phyloP scores from a whole-genome alignment of 2,113 vertebrate species.

The Cinclus mexicanus region DNA sequence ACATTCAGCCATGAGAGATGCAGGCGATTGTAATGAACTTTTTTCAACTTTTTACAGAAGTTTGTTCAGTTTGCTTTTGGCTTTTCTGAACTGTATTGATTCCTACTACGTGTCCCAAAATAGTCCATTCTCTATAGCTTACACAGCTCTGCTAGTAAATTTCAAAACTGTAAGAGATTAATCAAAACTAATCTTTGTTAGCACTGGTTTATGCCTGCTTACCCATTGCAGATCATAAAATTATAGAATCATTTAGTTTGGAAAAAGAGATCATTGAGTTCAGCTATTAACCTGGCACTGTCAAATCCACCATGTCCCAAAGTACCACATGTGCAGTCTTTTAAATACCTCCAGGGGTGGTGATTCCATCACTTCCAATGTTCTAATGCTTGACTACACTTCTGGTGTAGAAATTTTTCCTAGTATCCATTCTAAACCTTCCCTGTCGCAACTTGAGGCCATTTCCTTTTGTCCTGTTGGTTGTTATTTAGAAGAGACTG shows the following conservation, averaged over 20 bases:
- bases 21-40: neutral
- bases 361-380: neutral
- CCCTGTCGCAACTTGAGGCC: neutral
- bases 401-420: neutral
- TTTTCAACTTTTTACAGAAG: neutral
- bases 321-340: neutral
- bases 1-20: neutral
- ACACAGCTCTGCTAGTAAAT: neutral
- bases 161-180: neutral
- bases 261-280: neutral
- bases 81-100: neutral
- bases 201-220: neutral
- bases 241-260: neutral
- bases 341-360: neutral
- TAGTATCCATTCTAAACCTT: neutral
- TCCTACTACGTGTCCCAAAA: accelerated
- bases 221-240: neutral
- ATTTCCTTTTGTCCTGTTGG: neutral
- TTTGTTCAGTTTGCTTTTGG: neutral
- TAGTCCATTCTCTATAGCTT: neutral
- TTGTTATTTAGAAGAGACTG: neutral
- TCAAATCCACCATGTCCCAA: neutral
- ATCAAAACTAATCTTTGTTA: neutral
- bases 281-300: neutral
- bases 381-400: neutral